Evolutionary conservation across 2,888 invertebrate species (phyloP).

Genomic region (Tetranychus piercei): DNA sequence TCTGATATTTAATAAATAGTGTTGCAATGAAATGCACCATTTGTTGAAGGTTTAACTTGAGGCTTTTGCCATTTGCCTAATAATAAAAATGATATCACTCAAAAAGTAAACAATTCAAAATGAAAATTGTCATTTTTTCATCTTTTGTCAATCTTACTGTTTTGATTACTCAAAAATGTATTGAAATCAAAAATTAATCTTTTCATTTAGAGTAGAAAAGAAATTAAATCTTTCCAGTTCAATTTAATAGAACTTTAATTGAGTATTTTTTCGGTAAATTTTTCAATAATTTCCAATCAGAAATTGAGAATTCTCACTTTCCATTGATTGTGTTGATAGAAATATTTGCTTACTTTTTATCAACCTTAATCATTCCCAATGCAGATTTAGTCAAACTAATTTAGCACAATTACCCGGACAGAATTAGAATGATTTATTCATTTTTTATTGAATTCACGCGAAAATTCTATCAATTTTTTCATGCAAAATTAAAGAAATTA

Average conservation of each 20-base stretch:
- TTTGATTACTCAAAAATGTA: neutral
- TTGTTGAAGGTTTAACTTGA: neutral
- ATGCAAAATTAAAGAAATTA: no score
- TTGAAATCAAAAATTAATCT: neutral
- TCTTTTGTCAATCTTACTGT: neutral
- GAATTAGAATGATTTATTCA: no score
- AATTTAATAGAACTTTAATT: neutral
- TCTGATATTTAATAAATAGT: neutral
- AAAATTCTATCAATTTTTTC: no score
- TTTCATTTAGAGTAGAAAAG: neutral
- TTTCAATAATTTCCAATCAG: neutral
- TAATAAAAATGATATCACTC: neutral
- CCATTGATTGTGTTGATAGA: no score
- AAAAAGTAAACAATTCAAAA: neutral
- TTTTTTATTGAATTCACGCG: no score
- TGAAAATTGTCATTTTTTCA: neutral
- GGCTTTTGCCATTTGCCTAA: neutral
- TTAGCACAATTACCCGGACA: no score
- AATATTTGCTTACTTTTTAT: no score
- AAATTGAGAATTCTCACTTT: neutral
- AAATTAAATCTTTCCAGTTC: slow-evolving; percentile 1
- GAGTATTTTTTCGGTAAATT: neutral
- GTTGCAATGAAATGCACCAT: neutral
- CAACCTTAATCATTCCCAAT: no score
- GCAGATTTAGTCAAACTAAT: no score